These are phyloP conservation scores for Leucoraja erinaceus DNA, from an alignment of 2,113 vertebrate genomes.

Conservation along the genomic window DNA sequence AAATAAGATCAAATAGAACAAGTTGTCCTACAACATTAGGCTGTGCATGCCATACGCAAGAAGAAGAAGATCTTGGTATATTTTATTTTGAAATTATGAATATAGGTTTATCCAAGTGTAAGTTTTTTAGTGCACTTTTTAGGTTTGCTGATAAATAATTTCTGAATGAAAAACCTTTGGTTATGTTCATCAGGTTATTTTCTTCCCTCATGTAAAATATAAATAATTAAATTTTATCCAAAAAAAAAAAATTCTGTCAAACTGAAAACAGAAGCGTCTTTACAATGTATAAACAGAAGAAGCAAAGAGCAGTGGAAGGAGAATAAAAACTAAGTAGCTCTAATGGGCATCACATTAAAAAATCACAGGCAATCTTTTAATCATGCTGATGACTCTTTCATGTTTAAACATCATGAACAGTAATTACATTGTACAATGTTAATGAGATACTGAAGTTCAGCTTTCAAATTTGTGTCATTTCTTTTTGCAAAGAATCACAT, in stretches of 20 bases:
- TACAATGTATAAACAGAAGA: background rate
- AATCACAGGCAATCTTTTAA: background rate
- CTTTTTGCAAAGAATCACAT: background rate
- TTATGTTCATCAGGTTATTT: background rate
- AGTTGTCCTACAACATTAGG: too few relatives aligned
- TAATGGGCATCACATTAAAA: conserved; percentile 33
- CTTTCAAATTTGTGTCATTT: background rate
- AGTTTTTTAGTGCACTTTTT: background rate
- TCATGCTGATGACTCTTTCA: background rate
- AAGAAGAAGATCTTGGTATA: too few relatives aligned
- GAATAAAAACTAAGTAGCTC: background rate
- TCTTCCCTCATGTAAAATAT: background rate
- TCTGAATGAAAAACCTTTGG: background rate
- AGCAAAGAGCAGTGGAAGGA: background rate
- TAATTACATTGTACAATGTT: conserved; percentile 8
- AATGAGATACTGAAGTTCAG: background rate
- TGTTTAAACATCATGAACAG: background rate
- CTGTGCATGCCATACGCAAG: too few relatives aligned
- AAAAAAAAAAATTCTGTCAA: background rate
- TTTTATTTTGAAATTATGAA: background rate
- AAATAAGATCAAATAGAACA: too few relatives aligned
- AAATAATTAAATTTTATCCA: background rate
- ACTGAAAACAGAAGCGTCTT: background rate
- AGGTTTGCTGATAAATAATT: background rate
- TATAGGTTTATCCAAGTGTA: background rate